Conservation (phyloP, 2,888 invertebrate species). For the Mythimna impura region DNA sequence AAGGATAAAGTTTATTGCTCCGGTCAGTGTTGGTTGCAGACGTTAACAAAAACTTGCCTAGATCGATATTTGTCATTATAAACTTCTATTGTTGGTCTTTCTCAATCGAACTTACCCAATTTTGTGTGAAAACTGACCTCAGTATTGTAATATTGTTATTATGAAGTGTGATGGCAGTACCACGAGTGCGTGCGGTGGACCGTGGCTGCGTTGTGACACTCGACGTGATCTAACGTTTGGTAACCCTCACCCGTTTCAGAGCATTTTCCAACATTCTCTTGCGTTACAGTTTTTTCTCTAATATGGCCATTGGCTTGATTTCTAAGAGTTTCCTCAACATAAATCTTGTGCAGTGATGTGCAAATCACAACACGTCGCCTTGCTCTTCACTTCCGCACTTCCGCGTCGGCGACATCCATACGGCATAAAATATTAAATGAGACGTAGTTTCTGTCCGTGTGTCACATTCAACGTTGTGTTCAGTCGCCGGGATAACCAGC, state of each 20-base stretch:
- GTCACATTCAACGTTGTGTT: conserved; percentile 19
- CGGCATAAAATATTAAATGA: conserved; percentile 24
- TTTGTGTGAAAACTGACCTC: conserved; percentile 67
- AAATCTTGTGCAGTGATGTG: conserved; percentile 69
- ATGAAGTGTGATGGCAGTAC: conserved; percentile 56
- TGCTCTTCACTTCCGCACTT: conserved; percentile 55
- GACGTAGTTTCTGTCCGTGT: conserved; percentile 14
- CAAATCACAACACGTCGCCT: conserved; percentile 70
- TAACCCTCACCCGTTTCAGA: conserved; percentile 59
- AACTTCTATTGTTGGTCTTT: conserved; percentile 59
- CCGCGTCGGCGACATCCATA: conserved; percentile 29
- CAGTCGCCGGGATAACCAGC: conserved; percentile 22
- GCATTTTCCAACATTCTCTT: conserved; percentile 64
- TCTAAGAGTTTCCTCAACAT: conserved; percentile 66
- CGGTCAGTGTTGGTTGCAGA: conserved; percentile 34
- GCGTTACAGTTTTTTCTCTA: conserved; percentile 53
- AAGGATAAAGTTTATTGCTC: conserved; percentile 44
- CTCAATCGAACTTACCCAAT: conserved; percentile 66
- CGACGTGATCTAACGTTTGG: conserved; percentile 75
- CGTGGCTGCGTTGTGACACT: conserved; percentile 71
- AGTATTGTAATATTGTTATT: conserved; percentile 63
- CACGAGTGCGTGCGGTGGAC: conserved; percentile 60
- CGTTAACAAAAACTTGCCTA: conserved; percentile 46
- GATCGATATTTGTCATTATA: conserved; percentile 44
- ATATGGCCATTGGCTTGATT: conserved; percentile 62